Evolutionary conservation across 2,113 vertebrate species (phyloP).

Genomic region (Zeus faber): DNA sequence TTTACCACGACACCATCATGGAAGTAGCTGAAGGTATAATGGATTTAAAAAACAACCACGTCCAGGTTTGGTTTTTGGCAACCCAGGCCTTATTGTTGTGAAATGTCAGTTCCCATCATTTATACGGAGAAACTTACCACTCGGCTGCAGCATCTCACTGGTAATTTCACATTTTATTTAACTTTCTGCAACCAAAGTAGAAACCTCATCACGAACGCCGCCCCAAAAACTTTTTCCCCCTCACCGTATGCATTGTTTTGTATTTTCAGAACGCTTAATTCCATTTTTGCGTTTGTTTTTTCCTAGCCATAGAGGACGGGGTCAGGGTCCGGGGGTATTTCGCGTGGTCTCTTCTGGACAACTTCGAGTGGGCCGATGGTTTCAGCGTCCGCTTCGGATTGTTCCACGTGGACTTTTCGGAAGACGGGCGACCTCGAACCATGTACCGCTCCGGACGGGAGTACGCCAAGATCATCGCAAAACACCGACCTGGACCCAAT

Average conservation of each 20-base stretch:
- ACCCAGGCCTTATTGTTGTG: too few species aligned
- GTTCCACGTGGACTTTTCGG: constrained; percentile 78
- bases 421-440: constrained; percentile 55
- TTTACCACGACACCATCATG: constrained; percentile 80
- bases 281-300: neutral
- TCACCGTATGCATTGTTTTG: too few species aligned
- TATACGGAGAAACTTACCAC: too few species aligned
- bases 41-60: too few species aligned
- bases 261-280: too few species aligned
- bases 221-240: too few species aligned
- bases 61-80: too few species aligned
- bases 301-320: constrained; percentile 67
- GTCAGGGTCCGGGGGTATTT: constrained; percentile 73
- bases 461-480: constrained; percentile 74
- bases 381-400: constrained; percentile 78
- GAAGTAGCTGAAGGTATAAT: constrained; percentile 84
- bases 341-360: constrained; percentile 79
- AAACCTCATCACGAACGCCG: too few species aligned
- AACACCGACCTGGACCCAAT: constrained; percentile 38
- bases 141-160: too few species aligned
- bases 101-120: too few species aligned
- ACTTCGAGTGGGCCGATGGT: constrained; percentile 79
- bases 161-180: too few species aligned
- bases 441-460: constrained; percentile 76
- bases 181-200: too few species aligned